These are phyloP conservation scores for Ardeotis arabs DNA, from an alignment of 2,113 vertebrate species.

Conservation along the genomic window DNA sequence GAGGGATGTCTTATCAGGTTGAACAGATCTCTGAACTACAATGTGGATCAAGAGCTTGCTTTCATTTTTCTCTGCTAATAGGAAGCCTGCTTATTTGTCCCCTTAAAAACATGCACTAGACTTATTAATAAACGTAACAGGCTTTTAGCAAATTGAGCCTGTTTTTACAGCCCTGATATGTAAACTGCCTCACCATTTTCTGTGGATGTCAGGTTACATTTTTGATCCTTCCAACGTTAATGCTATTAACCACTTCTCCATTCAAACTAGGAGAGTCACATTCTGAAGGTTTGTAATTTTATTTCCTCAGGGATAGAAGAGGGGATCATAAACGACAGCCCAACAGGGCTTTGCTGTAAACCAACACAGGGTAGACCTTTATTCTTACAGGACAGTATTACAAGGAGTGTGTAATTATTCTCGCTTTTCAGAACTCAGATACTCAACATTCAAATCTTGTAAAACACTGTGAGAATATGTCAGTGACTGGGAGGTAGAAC, in stretches of 20 bases:
- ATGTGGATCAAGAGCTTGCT: not conserved
- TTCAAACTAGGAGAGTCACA: not conserved
- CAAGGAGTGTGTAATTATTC: not conserved
- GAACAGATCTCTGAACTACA: not conserved
- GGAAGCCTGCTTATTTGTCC: slow-evolving; percentile 15
- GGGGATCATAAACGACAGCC: not conserved
- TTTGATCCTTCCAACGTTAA: not conserved
- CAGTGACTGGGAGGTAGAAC: not conserved
- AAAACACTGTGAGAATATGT: not conserved
- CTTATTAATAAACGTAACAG: not conserved
- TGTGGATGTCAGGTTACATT: not conserved
- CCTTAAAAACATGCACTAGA: not conserved
- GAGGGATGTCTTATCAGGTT: not conserved
- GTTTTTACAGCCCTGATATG: not conserved
- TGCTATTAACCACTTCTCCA: not conserved
- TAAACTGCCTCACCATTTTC: not conserved
- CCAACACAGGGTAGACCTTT: not conserved
- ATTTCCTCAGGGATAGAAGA: not conserved
- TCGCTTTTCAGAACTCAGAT: not conserved
- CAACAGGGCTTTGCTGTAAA: not conserved
- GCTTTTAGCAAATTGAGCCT: not conserved
- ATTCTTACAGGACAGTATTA: not conserved
- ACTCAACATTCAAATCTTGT: not conserved
- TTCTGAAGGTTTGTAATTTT: not conserved
- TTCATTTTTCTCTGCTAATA: not conserved